Evolutionary conservation across 2,113 vertebrate genomes (phyloP).

Genomic region (human (Homo sapiens)): GRCh38 chr1:167500501-167501000

Average conservation of each 20-base stretch:
- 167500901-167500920: not conserved
- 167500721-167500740: not conserved
- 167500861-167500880: not conserved
- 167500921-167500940: not conserved
- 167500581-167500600: not conserved
- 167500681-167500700: constrained; percentile 54
- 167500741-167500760: not conserved
- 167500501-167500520: accelerated
- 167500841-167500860: not conserved
- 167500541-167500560: not conserved
- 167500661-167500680: constrained; percentile 59
- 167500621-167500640: not conserved
- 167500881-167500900: not conserved
- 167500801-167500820: not conserved
- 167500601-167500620: not conserved
- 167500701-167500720: constrained; percentile 17
- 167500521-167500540: not conserved
- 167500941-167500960: not conserved
- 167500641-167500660: not conserved
- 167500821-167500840: not conserved
- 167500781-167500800: not conserved
- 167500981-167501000: not conserved
- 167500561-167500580: constrained; percentile 33
- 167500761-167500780: constrained; percentile 47
- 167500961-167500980: not conserved